These are phyloP conservation scores for Antrozous pallidus DNA, from an alignment of 2,797 vertebrate genomes.

Conservation along the genomic window DNA sequence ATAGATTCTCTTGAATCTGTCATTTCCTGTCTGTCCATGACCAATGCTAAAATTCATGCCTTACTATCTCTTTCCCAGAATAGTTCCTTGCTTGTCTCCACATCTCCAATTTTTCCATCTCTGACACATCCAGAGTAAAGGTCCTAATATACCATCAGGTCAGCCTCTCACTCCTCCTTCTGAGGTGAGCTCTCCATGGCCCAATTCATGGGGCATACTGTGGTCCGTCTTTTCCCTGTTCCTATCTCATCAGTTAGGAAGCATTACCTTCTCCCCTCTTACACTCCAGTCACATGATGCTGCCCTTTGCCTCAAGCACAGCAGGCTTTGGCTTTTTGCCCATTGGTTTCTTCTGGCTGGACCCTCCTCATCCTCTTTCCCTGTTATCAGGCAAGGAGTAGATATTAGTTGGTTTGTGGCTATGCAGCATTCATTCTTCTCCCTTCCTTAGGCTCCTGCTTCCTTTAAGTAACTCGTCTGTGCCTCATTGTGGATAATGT, in stretches of 20 bases:
- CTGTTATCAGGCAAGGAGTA: neutral
- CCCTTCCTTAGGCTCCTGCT: slow-evolving; percentile 8
- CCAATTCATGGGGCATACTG: neutral
- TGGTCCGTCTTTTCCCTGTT: neutral
- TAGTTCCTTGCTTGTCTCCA: neutral
- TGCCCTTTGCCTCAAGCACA: neutral
- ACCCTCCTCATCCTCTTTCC: neutral
- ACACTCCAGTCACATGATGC: neutral
- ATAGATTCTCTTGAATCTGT: neutral
- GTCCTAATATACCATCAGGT: neutral
- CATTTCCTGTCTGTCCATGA: neutral
- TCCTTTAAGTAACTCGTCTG: neutral
- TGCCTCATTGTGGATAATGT: neutral
- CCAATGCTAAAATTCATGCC: neutral
- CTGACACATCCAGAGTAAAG: neutral
- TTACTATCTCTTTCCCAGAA: neutral
- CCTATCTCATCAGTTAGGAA: neutral
- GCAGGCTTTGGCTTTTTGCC: neutral
- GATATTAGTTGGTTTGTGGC: neutral
- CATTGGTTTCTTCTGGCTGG: neutral
- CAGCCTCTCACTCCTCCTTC: neutral
- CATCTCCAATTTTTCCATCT: neutral
- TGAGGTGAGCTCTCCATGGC: neutral
- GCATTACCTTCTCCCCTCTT: neutral
- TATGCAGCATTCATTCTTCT: neutral